phyloP scores from a whole-genome alignment of 2,888 invertebrate genomes.

The Anorthoa munda region DNA sequence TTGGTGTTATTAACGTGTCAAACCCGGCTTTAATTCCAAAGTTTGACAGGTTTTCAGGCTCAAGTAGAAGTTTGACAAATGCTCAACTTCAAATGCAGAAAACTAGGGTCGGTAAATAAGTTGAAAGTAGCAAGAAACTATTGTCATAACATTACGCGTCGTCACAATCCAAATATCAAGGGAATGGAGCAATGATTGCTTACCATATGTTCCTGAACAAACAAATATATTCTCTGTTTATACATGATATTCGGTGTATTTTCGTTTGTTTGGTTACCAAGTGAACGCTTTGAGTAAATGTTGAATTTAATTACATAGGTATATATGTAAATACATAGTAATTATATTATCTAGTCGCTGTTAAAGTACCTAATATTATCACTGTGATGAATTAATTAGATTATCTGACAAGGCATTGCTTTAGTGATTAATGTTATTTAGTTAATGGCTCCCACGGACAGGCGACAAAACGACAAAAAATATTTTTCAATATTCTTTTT shows the following conservation, averaged over 20 bases:
- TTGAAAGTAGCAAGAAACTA: not conserved
- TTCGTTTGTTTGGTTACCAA: slow-evolving; percentile 8
- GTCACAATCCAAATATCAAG: slow-evolving; percentile 6
- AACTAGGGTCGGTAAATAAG: not conserved
- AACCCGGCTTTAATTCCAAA: no score
- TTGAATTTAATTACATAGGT: slow-evolving; percentile 19
- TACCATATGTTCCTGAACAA: slow-evolving; percentile 10
- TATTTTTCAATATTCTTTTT: not conserved
- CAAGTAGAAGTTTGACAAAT: no score
- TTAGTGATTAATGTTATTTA: not conserved
- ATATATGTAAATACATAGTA: not conserved
- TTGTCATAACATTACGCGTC: slow-evolving; percentile 6
- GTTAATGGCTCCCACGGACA: not conserved
- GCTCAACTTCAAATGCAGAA: no score
- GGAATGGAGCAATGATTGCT: slow-evolving; percentile 3
- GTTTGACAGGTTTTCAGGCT: no score
- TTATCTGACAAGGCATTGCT: not conserved
- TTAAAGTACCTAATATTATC: slow-evolving; percentile 4
- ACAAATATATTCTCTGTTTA: slow-evolving; percentile 3
- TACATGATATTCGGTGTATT: slow-evolving; percentile 5
- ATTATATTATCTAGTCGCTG: not conserved
- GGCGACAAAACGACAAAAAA: not conserved
- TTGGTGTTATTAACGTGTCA: no score
- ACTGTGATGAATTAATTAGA: not conserved
- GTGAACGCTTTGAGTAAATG: slow-evolving; percentile 41